phyloP scores from a whole-genome alignment of 2,888 invertebrate species.

The Trypoxylon attenuatum region DNA sequence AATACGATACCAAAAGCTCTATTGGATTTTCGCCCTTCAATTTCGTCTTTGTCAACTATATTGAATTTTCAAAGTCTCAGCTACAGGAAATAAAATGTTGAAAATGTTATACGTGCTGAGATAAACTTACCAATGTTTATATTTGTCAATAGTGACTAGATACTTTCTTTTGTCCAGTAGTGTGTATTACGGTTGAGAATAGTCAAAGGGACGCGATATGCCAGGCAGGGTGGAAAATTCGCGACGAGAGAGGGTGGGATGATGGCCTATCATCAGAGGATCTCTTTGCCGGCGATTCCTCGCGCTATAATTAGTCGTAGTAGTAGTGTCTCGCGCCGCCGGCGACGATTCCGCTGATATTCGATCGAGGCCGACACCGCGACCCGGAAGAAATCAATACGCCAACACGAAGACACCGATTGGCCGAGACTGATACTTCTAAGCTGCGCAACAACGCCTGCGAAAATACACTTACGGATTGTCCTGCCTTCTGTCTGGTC shows the following conservation, averaged over 20 bases:
- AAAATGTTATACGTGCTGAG: too few species aligned
- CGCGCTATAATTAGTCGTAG: constrained; percentile 50
- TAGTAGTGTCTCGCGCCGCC: constrained; percentile 44
- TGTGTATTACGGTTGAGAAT: neutral
- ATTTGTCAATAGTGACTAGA: too few species aligned
- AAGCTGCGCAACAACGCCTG: constrained; percentile 27
- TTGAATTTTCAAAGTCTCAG: too few species aligned
- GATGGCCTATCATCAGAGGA: constrained; percentile 42
- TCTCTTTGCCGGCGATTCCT: constrained; percentile 34
- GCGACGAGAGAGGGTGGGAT: constrained; percentile 38
- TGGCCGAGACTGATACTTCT: constrained; percentile 37
- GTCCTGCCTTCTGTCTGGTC: too few species aligned
- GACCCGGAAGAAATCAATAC: constrained; percentile 55
- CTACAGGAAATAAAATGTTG: too few species aligned
- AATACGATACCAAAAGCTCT: too few species aligned
- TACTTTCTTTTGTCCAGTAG: too few species aligned
- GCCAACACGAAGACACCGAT: constrained; percentile 47
- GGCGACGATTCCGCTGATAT: constrained; percentile 46
- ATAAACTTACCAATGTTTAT: too few species aligned
- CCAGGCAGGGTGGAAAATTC: constrained; percentile 2
- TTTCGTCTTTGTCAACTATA: too few species aligned
- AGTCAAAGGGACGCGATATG: neutral
- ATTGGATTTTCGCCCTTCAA: too few species aligned
- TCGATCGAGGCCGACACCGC: constrained; percentile 49
- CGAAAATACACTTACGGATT: too few species aligned